These are phyloP conservation scores for Varanus salvator DNA, from an alignment of 2,113 vertebrate genomes.

Conservation along the genomic window DNA sequence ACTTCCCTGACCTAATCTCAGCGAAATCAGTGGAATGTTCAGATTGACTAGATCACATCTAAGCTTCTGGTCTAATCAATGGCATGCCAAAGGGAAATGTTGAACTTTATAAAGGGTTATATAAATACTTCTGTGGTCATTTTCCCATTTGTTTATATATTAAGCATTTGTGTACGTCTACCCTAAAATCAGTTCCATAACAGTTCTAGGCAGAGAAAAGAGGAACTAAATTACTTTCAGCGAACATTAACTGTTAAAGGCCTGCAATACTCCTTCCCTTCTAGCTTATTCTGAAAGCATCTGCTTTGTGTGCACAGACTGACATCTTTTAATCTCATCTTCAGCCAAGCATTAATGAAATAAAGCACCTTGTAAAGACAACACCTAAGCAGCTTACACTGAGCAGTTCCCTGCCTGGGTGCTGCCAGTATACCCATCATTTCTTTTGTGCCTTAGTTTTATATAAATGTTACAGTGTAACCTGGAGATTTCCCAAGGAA, in stretches of 20 bases:
- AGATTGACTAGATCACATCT: neutral
- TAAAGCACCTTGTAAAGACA: constrained; percentile 66
- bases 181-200: neutral
- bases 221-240: neutral
- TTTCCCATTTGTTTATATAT: neutral
- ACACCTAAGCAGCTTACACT: constrained; percentile 66
- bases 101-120: neutral
- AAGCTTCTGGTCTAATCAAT: neutral
- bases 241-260: neutral
- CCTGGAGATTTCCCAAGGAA: too few species aligned
- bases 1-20: neutral
- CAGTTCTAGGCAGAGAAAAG: neutral
- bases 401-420: constrained; percentile 50
- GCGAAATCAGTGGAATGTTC: neutral
- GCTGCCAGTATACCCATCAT: neutral
- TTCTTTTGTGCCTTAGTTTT: constrained; percentile 46
- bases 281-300: constrained; percentile 26
- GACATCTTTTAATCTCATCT: constrained; percentile 67
- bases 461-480: too few species aligned
- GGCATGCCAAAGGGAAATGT: neutral
- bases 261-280: neutral
- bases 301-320: constrained; percentile 51
- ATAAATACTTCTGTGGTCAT: neutral
- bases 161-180: neutral
- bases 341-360: constrained; percentile 62